Percentiles rank a stretch among this genome's conserved stretches.
Conservation (phyloP, 37 sponge, comb jelly and placozoan species). For the Chondrilla cf. caribensis region DNA sequence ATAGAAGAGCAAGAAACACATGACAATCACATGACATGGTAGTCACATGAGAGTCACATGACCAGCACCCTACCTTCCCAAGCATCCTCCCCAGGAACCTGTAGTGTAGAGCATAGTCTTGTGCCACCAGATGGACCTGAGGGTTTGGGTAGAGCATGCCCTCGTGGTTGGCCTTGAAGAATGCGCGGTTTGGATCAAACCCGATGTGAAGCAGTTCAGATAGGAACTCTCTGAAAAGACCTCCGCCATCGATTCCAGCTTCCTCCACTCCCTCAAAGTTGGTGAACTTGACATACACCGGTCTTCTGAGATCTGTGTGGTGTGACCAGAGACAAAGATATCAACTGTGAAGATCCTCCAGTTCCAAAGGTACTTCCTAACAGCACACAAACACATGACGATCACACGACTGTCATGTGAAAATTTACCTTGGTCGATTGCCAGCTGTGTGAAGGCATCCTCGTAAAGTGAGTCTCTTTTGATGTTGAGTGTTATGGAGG, state of each 20-base stretch:
- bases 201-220: slow-evolving; percentile 82
- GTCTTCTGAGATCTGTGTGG: slow-evolving; percentile 59
- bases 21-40: no score
- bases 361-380: no score
- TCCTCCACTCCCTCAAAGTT: slow-evolving; percentile 93
- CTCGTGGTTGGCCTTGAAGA: slow-evolving; percentile 69
- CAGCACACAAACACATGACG: no score
- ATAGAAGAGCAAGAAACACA: background rate
- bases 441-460: slow-evolving; percentile 84
- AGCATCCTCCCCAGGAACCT: slow-evolving; percentile 83
- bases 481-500: slow-evolving; percentile 31
- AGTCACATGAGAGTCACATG: no score
- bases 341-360: background rate
- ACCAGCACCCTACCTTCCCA: slow-evolving; percentile 60
- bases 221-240: slow-evolving; percentile 96
- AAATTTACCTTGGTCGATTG: slow-evolving; percentile 36
- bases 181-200: slow-evolving; percentile 87
- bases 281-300: slow-evolving; percentile 55
- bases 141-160: slow-evolving; percentile 73
- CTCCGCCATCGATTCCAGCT: slow-evolving; percentile 96
- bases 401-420: background rate
- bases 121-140: slow-evolving; percentile 53
- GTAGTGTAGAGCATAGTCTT: slow-evolving; percentile 74
- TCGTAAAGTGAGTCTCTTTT: slow-evolving; percentile 81
- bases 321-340: no score